Percentiles rank a stretch among this genome's conserved stretches.
Conservation (phyloP, 2,888 invertebrate species). For the Arrhopalites spinosus region DNA sequence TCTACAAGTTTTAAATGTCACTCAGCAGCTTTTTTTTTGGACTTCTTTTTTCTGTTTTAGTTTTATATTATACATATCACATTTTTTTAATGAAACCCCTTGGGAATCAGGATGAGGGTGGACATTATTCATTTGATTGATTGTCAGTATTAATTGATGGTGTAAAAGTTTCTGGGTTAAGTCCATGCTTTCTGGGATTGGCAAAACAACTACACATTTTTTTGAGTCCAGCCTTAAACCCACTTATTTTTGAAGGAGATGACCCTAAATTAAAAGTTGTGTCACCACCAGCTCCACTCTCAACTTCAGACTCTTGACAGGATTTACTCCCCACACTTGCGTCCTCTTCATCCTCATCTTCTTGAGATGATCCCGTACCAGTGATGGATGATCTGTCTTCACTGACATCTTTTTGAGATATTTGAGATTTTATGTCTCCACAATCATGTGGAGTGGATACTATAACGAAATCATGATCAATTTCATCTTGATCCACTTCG, state of each 20-base stretch:
- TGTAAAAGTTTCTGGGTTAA: not conserved
- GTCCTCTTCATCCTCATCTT: not conserved
- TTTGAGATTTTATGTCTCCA: not conserved
- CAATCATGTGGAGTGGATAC: too few species aligned
- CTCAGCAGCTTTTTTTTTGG: too few species aligned
- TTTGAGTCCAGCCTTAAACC: not conserved
- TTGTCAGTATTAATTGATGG: not conserved
- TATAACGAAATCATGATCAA: too few species aligned
- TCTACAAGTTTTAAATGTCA: too few species aligned
- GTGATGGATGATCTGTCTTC: slow-evolving; percentile 1
- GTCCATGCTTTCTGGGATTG: not conserved
- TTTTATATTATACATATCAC: too few species aligned
- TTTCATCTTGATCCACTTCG: not conserved
- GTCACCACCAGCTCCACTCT: not conserved
- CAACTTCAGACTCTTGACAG: not conserved
- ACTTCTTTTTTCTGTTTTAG: too few species aligned
- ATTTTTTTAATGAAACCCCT: too few species aligned
- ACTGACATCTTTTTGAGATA: not conserved
- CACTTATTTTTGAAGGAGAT: not conserved
- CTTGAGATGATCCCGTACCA: not conserved
- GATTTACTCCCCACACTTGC: not conserved
- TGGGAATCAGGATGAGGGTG: too few species aligned
- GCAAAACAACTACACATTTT: not conserved
- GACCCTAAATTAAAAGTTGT: not conserved
- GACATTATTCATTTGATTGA: not conserved